Conservation (phyloP, 2,797 vertebrate species). For the Diceros bicornis region DNA sequence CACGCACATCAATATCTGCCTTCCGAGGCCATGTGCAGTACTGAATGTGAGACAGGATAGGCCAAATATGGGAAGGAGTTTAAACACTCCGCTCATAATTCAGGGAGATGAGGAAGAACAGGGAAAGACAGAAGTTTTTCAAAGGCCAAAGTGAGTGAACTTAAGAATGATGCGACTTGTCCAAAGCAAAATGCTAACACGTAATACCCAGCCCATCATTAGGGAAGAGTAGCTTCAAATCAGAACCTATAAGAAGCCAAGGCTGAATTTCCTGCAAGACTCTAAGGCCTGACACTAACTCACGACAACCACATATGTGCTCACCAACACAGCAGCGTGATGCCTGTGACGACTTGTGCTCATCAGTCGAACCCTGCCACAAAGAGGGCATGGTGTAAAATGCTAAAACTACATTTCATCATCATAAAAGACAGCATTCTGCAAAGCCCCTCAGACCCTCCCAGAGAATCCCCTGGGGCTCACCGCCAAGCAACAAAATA, state of each 20-base stretch:
- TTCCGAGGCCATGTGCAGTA: neutral
- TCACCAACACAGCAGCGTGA: neutral
- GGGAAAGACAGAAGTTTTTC: neutral
- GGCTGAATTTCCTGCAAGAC: neutral
- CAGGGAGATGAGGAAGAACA: neutral
- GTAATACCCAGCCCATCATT: neutral
- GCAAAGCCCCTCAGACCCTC: neutral
- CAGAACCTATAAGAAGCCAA: neutral
- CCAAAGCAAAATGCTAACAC: neutral
- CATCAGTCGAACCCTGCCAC: no score
- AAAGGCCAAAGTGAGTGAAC: neutral
- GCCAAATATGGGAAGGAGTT: neutral
- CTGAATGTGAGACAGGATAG: neutral
- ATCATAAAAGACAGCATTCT: neutral
- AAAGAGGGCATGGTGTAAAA: neutral
- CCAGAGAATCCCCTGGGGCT: neutral
- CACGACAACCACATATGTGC: neutral
- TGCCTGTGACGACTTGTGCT: accelerated
- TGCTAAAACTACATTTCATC: neutral
- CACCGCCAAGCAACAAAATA: neutral
- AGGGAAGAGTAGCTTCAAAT: neutral
- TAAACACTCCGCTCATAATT: neutral
- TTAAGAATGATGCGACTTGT: neutral
- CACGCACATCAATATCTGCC: neutral
- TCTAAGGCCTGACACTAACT: neutral